Conservation (phyloP, 1,140 invertebrate genomes). For the Odontomachus brunneus region DNA sequence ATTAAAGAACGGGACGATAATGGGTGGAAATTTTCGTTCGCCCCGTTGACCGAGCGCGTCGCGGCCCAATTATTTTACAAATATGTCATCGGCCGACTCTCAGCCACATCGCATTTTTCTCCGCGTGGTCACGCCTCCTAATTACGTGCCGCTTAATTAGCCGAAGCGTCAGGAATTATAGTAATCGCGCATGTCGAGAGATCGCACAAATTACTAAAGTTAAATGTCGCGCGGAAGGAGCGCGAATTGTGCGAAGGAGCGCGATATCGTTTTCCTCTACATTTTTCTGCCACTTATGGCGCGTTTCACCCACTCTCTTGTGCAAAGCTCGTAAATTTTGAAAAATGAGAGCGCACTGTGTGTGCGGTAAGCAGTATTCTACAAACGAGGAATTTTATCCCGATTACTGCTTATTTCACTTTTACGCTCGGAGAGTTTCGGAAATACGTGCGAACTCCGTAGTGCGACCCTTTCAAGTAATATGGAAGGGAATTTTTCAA, state of each 20-base stretch:
- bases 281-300: not conserved
- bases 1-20: constrained; percentile 72
- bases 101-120: constrained; percentile 39
- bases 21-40: constrained; percentile 58
- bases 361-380: not conserved
- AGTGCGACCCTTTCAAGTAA: constrained; percentile 47
- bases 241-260: not conserved
- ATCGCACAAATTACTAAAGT: not conserved
- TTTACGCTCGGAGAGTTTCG: constrained; percentile 28
- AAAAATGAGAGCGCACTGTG: not conserved
- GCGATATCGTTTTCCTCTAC: not conserved
- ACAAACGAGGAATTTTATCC: constrained; percentile 10
- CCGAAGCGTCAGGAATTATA: constrained; percentile 26
- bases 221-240: not conserved
- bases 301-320: not conserved
- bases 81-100: constrained; percentile 53
- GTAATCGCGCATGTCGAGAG: not conserved
- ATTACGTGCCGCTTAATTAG: constrained; percentile 18
- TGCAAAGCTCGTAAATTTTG: not conserved
- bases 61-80: constrained; percentile 56
- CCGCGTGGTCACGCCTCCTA: constrained; percentile 5
- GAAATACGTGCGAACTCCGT: constrained; percentile 19
- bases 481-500: constrained; percentile 60
- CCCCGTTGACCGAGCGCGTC: not conserved
- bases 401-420: constrained; percentile 23